Evolutionary conservation across 2,797 vertebrate genomes (phyloP).

Genomic region (Neoniphon sammara): DNA sequence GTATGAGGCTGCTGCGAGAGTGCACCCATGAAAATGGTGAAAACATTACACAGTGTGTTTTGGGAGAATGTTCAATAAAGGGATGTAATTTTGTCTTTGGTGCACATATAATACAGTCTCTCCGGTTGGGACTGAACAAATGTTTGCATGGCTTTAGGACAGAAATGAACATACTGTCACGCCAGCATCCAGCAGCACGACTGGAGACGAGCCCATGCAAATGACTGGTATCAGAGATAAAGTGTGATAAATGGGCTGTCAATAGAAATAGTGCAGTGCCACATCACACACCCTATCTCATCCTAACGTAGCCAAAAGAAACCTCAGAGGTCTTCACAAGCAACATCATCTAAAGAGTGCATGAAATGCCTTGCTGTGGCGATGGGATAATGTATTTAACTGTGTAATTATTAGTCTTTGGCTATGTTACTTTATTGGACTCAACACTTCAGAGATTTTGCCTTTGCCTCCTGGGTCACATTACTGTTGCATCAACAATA

Average conservation of each 20-base stretch:
- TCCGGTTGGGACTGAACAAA: slow-evolving; percentile 51
- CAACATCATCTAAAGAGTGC: slow-evolving; percentile 46
- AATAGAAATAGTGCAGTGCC: slow-evolving; percentile 67
- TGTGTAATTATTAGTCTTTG: slow-evolving; percentile 20
- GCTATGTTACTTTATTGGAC: background rate
- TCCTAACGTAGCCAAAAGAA: slow-evolving; percentile 53
- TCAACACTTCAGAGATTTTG: slow-evolving; percentile 15
- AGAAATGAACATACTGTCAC: slow-evolving; percentile 65
- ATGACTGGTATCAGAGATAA: slow-evolving; percentile 74
- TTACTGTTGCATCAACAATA: background rate
- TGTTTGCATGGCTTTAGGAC: slow-evolving; percentile 60
- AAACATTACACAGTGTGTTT: slow-evolving; percentile 49
- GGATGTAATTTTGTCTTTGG: slow-evolving; percentile 12
- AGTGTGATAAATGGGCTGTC: slow-evolving; percentile 81
- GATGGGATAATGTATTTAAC: slow-evolving; percentile 32
- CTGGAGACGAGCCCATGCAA: slow-evolving; percentile 73
- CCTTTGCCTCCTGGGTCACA: slow-evolving; percentile 9
- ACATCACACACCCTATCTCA: slow-evolving; percentile 62
- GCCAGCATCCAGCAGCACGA: slow-evolving; percentile 58
- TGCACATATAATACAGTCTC: slow-evolving; percentile 18
- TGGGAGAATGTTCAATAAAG: slow-evolving; percentile 29
- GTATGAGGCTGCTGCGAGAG: slow-evolving; percentile 32
- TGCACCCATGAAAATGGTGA: slow-evolving; percentile 19
- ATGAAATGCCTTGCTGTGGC: slow-evolving; percentile 39
- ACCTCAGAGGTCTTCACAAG: slow-evolving; percentile 46